These are phyloP conservation scores for Pharmacophagus antenor DNA, from an alignment of 2,888 invertebrate species.

Conservation along the genomic window DNA sequence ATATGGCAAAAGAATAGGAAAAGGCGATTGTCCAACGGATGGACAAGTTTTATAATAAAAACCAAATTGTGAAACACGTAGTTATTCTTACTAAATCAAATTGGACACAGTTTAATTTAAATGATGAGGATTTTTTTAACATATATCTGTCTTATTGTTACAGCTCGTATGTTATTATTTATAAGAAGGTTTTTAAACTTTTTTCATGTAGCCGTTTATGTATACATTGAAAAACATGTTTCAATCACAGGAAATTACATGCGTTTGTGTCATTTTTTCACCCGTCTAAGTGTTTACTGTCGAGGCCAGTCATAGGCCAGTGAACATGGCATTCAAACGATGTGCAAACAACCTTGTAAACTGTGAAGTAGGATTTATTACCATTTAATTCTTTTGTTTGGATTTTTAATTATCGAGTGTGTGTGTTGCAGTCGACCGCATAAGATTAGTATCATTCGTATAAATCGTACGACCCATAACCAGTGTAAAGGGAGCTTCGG, in stretches of 20 bases:
- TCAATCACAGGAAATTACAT: constrained; percentile 35
- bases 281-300: constrained; percentile 32
- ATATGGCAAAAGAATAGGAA: no score
- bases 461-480: constrained; percentile 12
- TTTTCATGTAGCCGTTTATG: constrained; percentile 3
- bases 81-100: no score
- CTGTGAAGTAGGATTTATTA: constrained; percentile 37
- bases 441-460: constrained; percentile 22
- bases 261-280: constrained; percentile 33
- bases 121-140: no score
- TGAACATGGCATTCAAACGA: constrained; percentile 44
- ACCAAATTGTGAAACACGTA: no score
- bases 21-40: no score
- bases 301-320: constrained; percentile 43
- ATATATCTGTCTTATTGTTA: no score
- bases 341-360: constrained; percentile 37
- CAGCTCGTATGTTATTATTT: background rate
- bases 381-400: constrained; percentile 39
- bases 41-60: no score
- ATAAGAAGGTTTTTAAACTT: background rate
- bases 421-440: constrained; percentile 25
- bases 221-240: constrained; percentile 24
- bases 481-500: constrained; percentile 8
- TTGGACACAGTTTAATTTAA: no score
- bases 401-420: constrained; percentile 37